Evolutionary conservation across 2,888 invertebrate genomes (phyloP), one percentile per base, ranked within the genome.

Genomic region (Eupithecia tripunctaria): DNA sequence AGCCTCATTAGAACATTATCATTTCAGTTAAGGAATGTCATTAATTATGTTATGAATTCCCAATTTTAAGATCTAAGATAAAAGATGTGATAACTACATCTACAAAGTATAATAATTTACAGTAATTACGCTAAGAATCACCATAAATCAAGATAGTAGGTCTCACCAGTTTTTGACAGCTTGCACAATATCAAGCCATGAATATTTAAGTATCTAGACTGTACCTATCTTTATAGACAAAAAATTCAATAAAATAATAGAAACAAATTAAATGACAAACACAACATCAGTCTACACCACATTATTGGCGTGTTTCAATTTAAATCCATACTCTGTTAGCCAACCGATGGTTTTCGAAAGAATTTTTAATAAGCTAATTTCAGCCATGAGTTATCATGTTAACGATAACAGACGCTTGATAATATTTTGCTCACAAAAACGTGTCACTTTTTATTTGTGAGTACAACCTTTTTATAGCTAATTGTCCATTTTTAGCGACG

Each of bases 141-240:
- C 3, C 8, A 60, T 25, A 29, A 29, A 15, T 60, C 60, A 63
- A 63, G 21, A 63, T 36, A 32, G 3, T 32, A 36, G 2, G 10
- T 63, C 10, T 63, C 5, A 63, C 21, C 21, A 15, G 21, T 64
- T 38, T 5, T 36, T 38, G 63, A 64, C 38, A 38, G 64, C 64
- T 64, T 64, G 64, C 64, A 64, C 64, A 64, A 64, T 64, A 21
- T 38, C 41, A 14, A 5, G 64, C 12, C 38, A 64, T 64, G 14
- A 51, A 32, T 32, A 63, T n/a, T 29, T 4, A n/a, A n/a, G 12
- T 51, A 2, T n/a, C n/a, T n/a, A n/a, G n/a, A n/a, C n/a, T n/a
- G 2, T 51, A 8, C 12, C 21, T 36, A 36, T 32, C 32, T 32
- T 32, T 32, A 32, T 6, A 6, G 6, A 32, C 32, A 32, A 32